A percentile compares a stretch with the other conserved stretches of the same genome.
Evolutionary conservation across 2,888 invertebrate genomes (phyloP).

Genomic region (Biston stratarius): DNA sequence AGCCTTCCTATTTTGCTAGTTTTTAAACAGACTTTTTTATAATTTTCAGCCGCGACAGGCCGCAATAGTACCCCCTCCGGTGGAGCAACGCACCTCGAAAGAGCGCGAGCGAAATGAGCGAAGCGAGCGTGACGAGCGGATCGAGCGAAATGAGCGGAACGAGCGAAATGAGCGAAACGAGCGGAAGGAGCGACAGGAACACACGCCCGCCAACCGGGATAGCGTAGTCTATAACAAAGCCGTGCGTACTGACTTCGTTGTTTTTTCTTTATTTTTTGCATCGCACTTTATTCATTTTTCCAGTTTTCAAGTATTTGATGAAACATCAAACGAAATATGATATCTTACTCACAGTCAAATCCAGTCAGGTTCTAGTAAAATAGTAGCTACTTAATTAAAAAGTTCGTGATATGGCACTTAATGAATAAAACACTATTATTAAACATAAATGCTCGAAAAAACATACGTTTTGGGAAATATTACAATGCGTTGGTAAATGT

Average conservation of each 20-base stretch:
- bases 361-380: too few species aligned
- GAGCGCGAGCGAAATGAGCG: slow-evolving; percentile 61
- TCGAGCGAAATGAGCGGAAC: slow-evolving; percentile 63
- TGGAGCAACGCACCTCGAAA: slow-evolving; percentile 75
- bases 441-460: too few species aligned
- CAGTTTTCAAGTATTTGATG: too few species aligned
- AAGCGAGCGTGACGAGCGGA: slow-evolving; percentile 56
- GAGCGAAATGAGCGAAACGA: slow-evolving; percentile 54
- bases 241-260: slow-evolving; percentile 65
- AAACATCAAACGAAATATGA: too few species aligned
- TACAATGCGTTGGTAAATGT: too few species aligned
- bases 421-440: too few species aligned
- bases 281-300: too few species aligned
- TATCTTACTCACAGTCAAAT: too few species aligned
- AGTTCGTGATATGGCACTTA: too few species aligned
- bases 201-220: slow-evolving; percentile 66
- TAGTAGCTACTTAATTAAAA: too few species aligned
- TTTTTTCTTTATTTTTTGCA: too few species aligned
- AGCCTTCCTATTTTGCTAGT: background rate
- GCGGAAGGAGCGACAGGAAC: slow-evolving; percentile 72
- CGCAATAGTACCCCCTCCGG: slow-evolving; percentile 67
- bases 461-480: too few species aligned
- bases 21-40: background rate
- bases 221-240: slow-evolving; percentile 74
- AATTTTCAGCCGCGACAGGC: slow-evolving; percentile 70